These are phyloP conservation scores for Drosophila busckii DNA, from an alignment of 1,140 invertebrate genomes.

Conservation along the genomic window DNA sequence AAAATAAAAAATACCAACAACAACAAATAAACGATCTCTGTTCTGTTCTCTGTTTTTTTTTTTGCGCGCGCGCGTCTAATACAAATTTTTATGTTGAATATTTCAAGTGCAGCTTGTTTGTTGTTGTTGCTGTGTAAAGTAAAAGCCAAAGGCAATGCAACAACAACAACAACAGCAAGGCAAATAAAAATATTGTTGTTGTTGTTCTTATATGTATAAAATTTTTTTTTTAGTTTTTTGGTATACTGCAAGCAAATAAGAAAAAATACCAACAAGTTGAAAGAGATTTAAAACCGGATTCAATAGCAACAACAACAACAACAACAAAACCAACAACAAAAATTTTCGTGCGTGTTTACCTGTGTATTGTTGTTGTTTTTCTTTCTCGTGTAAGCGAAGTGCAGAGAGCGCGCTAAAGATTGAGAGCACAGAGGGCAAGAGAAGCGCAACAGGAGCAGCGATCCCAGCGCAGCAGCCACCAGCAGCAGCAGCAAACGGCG, in stretches of 20 bases:
- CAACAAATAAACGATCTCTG: too few relatives aligned
- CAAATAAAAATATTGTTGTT: too few relatives aligned
- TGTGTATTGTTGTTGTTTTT: constrained; percentile 13
- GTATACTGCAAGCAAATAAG: constrained; percentile 35
- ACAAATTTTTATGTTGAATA: too few relatives aligned
- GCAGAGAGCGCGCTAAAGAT: too few relatives aligned
- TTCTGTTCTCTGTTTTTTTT: too few relatives aligned
- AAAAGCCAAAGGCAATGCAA: too few relatives aligned
- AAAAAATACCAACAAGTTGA: constrained; percentile 59
- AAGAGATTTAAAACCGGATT: constrained; percentile 73
- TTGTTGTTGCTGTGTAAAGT: too few relatives aligned
- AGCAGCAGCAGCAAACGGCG: neutral
- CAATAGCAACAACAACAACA: constrained; percentile 42
- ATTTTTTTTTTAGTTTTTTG: too few relatives aligned
- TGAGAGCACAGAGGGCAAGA: constrained; percentile 9
- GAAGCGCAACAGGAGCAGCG: constrained; percentile 40
- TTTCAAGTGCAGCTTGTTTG: too few relatives aligned
- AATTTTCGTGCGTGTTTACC: constrained; percentile 15
- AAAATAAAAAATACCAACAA: too few relatives aligned
- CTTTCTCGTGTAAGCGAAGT: constrained; percentile 1
- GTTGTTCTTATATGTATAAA: too few relatives aligned
- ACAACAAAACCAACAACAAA: constrained; percentile 6
- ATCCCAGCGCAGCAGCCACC: constrained; percentile 1
- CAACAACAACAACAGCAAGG: constrained; percentile 27
- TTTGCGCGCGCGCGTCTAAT: too few relatives aligned